These are phyloP conservation scores for Notechis scutatus DNA, from an alignment of 2,113 vertebrate genomes.

Conservation along the genomic window DNA sequence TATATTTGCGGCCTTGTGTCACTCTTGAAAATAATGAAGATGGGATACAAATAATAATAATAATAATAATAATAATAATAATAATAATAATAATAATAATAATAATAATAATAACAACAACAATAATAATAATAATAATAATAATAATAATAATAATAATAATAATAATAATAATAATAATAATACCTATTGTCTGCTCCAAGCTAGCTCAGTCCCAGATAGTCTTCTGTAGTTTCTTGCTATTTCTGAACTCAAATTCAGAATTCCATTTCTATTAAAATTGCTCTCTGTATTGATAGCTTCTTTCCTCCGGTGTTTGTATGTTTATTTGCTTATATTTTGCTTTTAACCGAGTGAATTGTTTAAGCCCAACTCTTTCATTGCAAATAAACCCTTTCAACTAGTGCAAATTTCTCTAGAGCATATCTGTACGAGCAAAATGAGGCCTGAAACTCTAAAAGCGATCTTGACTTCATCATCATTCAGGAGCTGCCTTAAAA, in stretches of 20 bases:
- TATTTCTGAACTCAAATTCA: neutral
- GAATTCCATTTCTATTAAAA: neutral
- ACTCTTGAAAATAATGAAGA: neutral
- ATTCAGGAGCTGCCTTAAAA: neutral
- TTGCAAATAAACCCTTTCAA: neutral
- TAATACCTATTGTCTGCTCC: neutral
- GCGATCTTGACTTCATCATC: neutral
- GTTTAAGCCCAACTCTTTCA: neutral
- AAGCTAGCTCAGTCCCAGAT: neutral
- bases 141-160: neutral
- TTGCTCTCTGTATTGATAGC: neutral
- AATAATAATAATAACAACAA: too few species aligned
- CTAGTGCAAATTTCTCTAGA: neutral
- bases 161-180: too few species aligned
- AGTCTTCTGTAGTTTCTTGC: neutral
- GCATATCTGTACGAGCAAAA: neutral
- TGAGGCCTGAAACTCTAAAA: neutral
- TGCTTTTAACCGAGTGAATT: neutral
- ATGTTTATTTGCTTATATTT: neutral
- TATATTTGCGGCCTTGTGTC: neutral
- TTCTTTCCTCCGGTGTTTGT: neutral
- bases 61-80: too few species aligned
- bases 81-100: neutral
- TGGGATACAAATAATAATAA: neutral
- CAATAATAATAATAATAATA: neutral